Base-by-base conservation (phyloP, 2,113 vertebrate genomes). In the Eptatretus burgeri region DNA sequence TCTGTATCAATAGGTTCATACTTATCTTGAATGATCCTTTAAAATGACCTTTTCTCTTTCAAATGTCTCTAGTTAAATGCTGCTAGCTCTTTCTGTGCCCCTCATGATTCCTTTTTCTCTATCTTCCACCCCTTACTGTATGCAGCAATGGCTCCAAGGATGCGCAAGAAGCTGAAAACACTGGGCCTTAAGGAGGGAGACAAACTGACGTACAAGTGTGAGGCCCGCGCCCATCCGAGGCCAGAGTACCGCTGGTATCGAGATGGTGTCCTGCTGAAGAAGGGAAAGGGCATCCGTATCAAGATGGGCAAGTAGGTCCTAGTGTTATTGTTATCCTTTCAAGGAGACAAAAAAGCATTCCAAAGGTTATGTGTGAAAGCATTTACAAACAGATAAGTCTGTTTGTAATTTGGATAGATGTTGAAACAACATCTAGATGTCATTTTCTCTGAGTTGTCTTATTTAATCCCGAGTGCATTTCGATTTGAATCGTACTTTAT, bases 171-270 rank as follows among this genome's bases (percentile, higher is more conserved):
- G 67, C 79, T 93, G 80, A 82, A 72, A 73, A 84, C 76, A 72
- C 77, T 81, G 66, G 77, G 78, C 0, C 82, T 82, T 71, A 77
- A 79, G 1, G 82, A 89, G 51, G 87, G 88, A 63, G 77, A 76
- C 69, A 83, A 75, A 73, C 77, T 89, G 66, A 81, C 75, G 1
- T 75, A 93, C 68, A 95, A 84, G 74, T 95, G 88, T 7, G 88
- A 86, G 75, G 85, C 81, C 0, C 78, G 79, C 1, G 87, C 87
- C 51, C 81, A 80, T 72, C 81, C 87, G 68, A 69, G 72, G 69
- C 83, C 79, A 1, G 79, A 77, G 73, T 95, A 88, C 75, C 86
- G 73, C 51, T 95, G 88, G 88, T 91, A 84, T 78, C 89, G 85
- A 78, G 85, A 94, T 2, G 85, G 88, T 71, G 83, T 73, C 71